Evolutionary conservation across 2,797 vertebrate species (phyloP), one percentile per base, ranked within the genome.

Genomic region (Eulemur coronatus): DNA sequence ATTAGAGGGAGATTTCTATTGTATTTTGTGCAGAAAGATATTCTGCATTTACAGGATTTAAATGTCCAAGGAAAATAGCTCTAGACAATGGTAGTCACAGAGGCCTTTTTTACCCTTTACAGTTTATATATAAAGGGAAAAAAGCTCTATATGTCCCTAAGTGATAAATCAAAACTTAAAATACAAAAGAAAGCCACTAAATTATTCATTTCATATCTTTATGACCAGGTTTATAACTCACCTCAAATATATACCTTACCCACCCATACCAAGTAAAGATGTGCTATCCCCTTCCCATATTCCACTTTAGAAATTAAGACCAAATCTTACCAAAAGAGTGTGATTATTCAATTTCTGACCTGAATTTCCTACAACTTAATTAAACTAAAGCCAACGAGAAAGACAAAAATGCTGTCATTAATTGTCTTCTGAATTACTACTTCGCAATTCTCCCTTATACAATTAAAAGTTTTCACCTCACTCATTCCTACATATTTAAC

Each of bases 161-260:
- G 7, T 85, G 52, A 72, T 80, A 89, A 80, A 82, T 75, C 79
- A 82, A 86, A 95, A 89, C 12, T 75, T 81, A 80, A 85, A 85
- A 75, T 8, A 85, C 55, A 75, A 67, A 52, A 50, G 8, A 82
- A 95, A 78, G 20, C 4, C n/a, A 55, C 57, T 81, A 46, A 84
- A 80, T 41, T 91, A 81, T 80, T 80, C 11, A 18, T 41, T 80
- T 50, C 52, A 4, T 28, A 48, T 48, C 22, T 84, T 84, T 72
- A 73, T 38, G 20, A 35, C 30, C 35, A 91, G 26, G 43, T 52
- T 93, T 84, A 55, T 80, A 91, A 93, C 57, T 57, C 81, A 65
- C 73, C 73, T 89, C 41, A 88, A 95, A 70, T 79, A 92, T 1
- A 52, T 2, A 35, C 20, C 50, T 59, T 11, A 5, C n/a, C 24